A percentile compares a stretch with the other conserved stretches of the same genome.
Evolutionary conservation across 1,140 invertebrate genomes (phyloP).

Genomic region (Ceratitis capitata): DNA sequence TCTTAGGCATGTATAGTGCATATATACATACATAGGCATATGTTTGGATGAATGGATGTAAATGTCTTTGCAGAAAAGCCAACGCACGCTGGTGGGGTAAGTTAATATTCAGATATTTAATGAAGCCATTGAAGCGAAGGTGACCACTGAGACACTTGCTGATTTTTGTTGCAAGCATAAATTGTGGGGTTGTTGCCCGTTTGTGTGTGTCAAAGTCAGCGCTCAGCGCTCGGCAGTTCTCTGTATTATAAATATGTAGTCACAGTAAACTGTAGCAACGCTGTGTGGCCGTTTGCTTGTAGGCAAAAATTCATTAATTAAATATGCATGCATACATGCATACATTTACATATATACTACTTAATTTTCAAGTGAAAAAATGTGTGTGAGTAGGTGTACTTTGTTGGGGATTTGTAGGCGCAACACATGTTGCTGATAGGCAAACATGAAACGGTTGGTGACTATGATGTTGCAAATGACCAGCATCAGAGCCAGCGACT

Average conservation of each 20-base stretch:
- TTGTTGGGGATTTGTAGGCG: background rate
- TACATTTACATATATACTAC: too few relatives aligned
- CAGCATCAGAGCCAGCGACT: background rate
- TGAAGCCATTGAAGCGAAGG: background rate
- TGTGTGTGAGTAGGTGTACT: background rate
- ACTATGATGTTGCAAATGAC: background rate
- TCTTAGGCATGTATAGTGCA: background rate
- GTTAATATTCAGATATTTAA: constrained; percentile 28
- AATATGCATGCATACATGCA: too few relatives aligned
- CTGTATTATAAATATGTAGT: too few relatives aligned
- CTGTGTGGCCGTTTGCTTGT: background rate
- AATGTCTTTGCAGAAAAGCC: background rate
- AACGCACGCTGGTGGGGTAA: background rate
- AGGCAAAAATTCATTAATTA: constrained; percentile 31
- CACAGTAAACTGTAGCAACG: too few relatives aligned
- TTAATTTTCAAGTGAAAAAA: background rate
- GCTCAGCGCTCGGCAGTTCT: too few relatives aligned
- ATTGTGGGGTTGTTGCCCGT: background rate
- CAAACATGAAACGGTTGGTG: background rate
- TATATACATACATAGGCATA: too few relatives aligned
- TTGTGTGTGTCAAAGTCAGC: background rate
- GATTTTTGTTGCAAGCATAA: background rate
- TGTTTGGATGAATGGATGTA: too few relatives aligned
- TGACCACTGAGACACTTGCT: constrained; percentile 5
- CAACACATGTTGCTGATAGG: constrained; percentile 25